Percentiles rank a stretch among this genome's conserved stretches.
phyloP scores from a whole-genome alignment of 1,140 invertebrate genomes.

The Dendroctonus valens region DNA sequence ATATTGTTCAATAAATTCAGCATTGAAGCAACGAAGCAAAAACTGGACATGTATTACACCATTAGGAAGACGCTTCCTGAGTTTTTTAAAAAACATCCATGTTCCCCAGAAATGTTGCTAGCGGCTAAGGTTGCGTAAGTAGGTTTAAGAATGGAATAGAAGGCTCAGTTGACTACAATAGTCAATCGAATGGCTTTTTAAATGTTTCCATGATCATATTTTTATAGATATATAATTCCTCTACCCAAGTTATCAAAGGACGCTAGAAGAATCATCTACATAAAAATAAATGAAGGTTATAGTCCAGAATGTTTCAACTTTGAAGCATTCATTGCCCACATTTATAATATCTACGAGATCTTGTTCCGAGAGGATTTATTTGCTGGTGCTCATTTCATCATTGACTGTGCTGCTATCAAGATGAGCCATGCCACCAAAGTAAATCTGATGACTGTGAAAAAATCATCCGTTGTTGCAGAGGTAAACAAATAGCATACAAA shows the following conservation, averaged over 20 bases:
- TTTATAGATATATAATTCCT: slow-evolving; percentile 17
- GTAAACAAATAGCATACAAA: not conserved
- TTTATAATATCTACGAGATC: slow-evolving; percentile 23
- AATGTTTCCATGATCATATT: not conserved
- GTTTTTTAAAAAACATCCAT: slow-evolving; percentile 52
- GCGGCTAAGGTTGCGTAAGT: slow-evolving; percentile 44
- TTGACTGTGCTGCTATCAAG: slow-evolving; percentile 5
- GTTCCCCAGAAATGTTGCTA: slow-evolving; percentile 43
- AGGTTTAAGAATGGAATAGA: not conserved
- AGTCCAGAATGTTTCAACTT: slow-evolving; percentile 45
- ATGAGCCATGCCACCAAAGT: slow-evolving; percentile 22
- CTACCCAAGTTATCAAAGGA: slow-evolving; percentile 21
- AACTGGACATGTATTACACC: slow-evolving; percentile 64
- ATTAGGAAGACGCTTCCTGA: slow-evolving; percentile 60
- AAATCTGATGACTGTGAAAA: slow-evolving; percentile 39
- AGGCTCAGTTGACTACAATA: not conserved
- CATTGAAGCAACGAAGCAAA: slow-evolving; percentile 63
- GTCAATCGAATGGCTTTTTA: not conserved
- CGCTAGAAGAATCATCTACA: slow-evolving; percentile 18
- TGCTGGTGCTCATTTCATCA: slow-evolving; percentile 21
- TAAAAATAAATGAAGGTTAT: slow-evolving; percentile 32
- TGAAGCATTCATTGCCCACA: slow-evolving; percentile 29
- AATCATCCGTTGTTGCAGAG: slow-evolving; percentile 10
- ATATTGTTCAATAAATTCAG: slow-evolving; percentile 57
- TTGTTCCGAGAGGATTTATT: slow-evolving; percentile 11